Conservation (phyloP, 64 coral and sea anemone species). For the Stylophora pistillata region DNA sequence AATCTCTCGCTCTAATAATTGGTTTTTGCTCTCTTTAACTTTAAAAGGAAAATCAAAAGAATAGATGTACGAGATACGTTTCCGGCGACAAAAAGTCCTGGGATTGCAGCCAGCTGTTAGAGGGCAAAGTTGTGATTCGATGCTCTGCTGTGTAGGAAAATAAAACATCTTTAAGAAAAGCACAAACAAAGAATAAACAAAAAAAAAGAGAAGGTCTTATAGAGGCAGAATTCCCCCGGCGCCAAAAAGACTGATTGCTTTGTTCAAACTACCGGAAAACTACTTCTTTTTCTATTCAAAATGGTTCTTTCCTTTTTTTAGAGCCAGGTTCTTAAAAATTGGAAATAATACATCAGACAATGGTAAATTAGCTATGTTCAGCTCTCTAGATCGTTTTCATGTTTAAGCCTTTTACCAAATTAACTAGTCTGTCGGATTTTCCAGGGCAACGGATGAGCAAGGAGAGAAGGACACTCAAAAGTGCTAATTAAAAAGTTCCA, state of each 20-base stretch:
- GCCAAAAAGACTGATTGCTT: background rate
- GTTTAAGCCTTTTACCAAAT: background rate
- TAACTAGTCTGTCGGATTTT: background rate
- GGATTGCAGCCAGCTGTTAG: background rate
- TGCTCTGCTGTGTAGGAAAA: background rate
- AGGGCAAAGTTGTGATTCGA: background rate
- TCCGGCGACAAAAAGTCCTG: background rate
- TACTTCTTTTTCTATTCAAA: background rate
- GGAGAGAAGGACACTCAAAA: background rate
- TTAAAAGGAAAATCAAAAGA: background rate
- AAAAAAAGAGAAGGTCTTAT: background rate
- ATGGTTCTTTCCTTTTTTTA: background rate
- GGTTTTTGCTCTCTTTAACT: background rate
- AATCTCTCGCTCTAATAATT: background rate
- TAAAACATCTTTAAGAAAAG: background rate
- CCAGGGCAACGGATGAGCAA: background rate
- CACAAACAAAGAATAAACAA: conserved; percentile 9
- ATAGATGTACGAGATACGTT: background rate
- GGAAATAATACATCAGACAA: background rate
- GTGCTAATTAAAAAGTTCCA: conserved; percentile 7
- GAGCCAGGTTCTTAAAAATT: background rate
- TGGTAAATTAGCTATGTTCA: conserved; percentile 11
- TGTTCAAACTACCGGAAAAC: background rate
- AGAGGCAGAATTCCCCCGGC: background rate
- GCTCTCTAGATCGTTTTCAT: background rate